A percentile compares a stretch with the other conserved stretches of the same genome.
phyloP scores from a whole-genome alignment of 2,113 vertebrate genomes.

The Aplodontia rufa region DNA sequence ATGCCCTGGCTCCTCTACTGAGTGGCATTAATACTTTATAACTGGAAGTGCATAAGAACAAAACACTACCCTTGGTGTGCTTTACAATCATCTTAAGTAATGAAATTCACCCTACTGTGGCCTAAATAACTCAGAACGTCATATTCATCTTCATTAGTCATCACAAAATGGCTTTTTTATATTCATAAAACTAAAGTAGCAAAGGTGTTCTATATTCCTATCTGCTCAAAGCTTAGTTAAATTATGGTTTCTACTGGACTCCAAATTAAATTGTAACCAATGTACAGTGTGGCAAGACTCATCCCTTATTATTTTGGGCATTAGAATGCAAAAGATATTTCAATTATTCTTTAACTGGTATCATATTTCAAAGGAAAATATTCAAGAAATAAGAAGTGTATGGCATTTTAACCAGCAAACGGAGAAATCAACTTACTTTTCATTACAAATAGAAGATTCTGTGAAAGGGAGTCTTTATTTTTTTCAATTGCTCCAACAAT shows the following conservation, averaged over 20 bases:
- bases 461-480: conserved; percentile 95
- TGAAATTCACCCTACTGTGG: conserved; percentile 16
- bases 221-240: conserved; percentile 71
- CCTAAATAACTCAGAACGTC: conserved; percentile 43
- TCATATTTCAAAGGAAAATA: conserved; percentile 41
- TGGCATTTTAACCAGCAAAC: conserved; percentile 45
- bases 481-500: conserved; percentile 90
- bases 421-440: conserved; percentile 88
- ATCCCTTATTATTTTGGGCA: conserved; percentile 11
- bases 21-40: conserved; percentile 55
- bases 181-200: conserved; percentile 36
- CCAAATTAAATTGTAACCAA: conserved; percentile 59
- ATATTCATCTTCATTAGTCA: conserved; percentile 58
- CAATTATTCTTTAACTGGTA: background rate
- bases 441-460: conserved; percentile 95
- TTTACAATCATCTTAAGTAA: background rate
- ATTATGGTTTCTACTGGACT: conserved; percentile 45
- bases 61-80: conserved; percentile 39
- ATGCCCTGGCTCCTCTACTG: background rate
- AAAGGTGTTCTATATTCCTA: conserved; percentile 60
- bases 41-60: conserved; percentile 55
- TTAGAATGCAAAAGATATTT: conserved; percentile 38
- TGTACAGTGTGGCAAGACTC: background rate
- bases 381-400: conserved; percentile 6
- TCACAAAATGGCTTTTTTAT: conserved; percentile 29